A percentile compares a stretch with the other conserved stretches of the same genome.
These are phyloP conservation scores for Phenganax stokvisi DNA, from an alignment of 92 coral and sea anemone genomes.

Conservation along the genomic window DNA sequence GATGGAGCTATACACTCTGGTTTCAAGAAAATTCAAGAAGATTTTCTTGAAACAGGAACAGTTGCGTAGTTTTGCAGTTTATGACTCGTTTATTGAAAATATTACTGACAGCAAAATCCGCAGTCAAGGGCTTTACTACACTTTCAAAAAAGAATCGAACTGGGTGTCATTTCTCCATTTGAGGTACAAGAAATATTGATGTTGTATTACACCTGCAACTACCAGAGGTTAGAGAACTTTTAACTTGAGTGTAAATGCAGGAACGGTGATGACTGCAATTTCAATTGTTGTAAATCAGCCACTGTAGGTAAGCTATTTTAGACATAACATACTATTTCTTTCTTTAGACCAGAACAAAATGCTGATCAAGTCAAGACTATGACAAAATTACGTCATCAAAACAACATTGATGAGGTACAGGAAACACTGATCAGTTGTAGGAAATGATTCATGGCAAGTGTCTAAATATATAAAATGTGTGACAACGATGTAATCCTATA, in stretches of 20 bases:
- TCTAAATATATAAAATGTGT: too few species aligned
- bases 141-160: conserved; percentile 89
- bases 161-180: conserved; percentile 74
- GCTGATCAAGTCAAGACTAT: conserved; percentile 77
- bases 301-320: too few species aligned
- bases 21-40: conserved; percentile 82
- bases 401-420: conserved; percentile 85
- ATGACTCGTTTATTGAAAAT: conserved; percentile 87
- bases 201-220: too few species aligned
- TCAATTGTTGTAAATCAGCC: too few species aligned
- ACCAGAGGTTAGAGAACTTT: too few species aligned
- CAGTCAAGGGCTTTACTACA: conserved; percentile 75
- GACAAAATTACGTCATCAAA: conserved; percentile 83
- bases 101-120: conserved; percentile 84
- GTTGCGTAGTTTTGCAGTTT: conserved; percentile 76
- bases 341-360: conserved; percentile 65
- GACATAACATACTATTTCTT: not conserved
- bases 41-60: conserved; percentile 94
- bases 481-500: not conserved
- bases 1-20: conserved; percentile 94
- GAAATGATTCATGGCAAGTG: too few species aligned
- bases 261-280: not conserved
- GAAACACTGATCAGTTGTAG: not conserved
- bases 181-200: conserved; percentile 43
- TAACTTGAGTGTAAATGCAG: too few species aligned